Evolutionary conservation across 1,140 invertebrate species (phyloP), one percentile per base, ranked within the genome.

Genomic region (Thaumatotibia leucotreta): DNA sequence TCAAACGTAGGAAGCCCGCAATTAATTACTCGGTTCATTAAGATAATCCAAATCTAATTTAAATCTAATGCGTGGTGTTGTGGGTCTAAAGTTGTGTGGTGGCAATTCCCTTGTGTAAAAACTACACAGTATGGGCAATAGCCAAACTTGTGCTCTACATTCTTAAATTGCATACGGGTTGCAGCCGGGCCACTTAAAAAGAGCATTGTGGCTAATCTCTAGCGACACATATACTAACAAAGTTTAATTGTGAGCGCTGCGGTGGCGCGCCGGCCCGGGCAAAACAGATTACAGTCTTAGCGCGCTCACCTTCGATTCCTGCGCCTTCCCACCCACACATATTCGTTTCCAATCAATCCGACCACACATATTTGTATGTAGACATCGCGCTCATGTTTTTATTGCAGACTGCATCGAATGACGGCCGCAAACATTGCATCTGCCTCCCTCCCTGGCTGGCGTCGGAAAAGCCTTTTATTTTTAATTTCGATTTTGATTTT

Each of bases 401-500:
- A 89, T 89, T 89, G 82, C 81, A 77, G 77, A 82, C 83, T 89
- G 85, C 85, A 90, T 82, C 85, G 85, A 84, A 84, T 86, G 88
- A 86, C 84, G 78, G 85, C 88, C 88, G 86, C 86, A 90, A 90
- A 90, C 86, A 90, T 89, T 86, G 88, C 84, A 82, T 80, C 74
- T 75, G 79, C 80, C 86, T 80, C 82, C 82, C 81, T 81, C 83
- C 76, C 75, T n/a, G 72, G 76, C 75, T 78, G 72, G 75, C 76
- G 74, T 73, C 76, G 82, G 74, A 75, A 86, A 86, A 86, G 75
- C 80, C 83, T 86, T 88, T 90, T 88, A 86, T 90, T 90, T 90
- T 88, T 90, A 87, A 90, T 90, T 90, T 89, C 84, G 84, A 91
- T 88, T 89, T 91, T 89, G 88, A 91, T 89, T 89, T 89, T 87